Base-by-base conservation (phyloP, 2,888 invertebrate genomes). In the Microctonus aethiopoides region DNA sequence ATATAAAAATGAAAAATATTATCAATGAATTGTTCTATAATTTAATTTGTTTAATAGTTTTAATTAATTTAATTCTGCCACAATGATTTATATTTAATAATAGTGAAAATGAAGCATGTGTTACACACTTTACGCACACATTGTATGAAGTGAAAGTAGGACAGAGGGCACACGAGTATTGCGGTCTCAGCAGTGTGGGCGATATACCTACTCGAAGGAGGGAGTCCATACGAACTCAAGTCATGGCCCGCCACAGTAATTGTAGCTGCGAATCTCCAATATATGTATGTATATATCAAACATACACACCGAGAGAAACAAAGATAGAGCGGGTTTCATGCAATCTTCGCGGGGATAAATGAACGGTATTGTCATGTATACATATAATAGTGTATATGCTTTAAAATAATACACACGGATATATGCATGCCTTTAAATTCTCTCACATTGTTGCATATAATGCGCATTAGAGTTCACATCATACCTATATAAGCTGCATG, bases 351-450 rank as follows among this genome's bases (percentile, higher is more conserved):
- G 39, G 56, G 63, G 68, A 68, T 62, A 68, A 62, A 62, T 68
- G 68, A 62, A 68, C 46, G 56, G 56, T 57, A 68, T 68, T 68
- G 68, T 68, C 57, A 63, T 57, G 63, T 57, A 62, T 56, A 66
- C 56, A 41, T 34, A 67, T 63, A 68, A 63, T 63, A 57, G 41
- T 68, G 63, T 63, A 68, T 68, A 68, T 68, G 60, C 57, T 68
- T 56, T 68, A 63, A 68, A 63, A n/a, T 46, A 68, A 68, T 52
- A 68, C 63, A 68, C 68, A 68, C 32, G 41, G 29, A 61, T 67
- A 67, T 54, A 46, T 39, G 57, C 54, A 46, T 32, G 41, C 61
- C 54, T 36, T 62, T 62, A 62, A 68, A 57, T 32, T 56, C 46
- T 39, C 26, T 26, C 16, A n/a, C n/a, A n/a, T 39, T 39, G 39